Base-by-base conservation (phyloP, 1,140 invertebrate genomes). In the Drosophila nigromelanica region DNA sequence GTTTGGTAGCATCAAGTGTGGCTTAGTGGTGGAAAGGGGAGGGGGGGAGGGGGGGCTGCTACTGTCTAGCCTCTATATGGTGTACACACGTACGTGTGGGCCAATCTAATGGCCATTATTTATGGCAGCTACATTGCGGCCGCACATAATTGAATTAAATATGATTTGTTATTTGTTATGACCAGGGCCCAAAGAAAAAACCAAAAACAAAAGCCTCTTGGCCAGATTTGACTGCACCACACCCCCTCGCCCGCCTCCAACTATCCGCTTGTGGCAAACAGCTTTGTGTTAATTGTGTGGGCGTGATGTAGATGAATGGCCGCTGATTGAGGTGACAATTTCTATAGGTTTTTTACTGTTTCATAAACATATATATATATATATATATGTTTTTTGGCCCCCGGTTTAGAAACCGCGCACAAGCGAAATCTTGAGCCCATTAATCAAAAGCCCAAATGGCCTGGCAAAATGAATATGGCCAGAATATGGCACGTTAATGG, bases 91-190 rank as follows among this genome's bases (percentile, higher is more conserved):
- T 42, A 52, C 45, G 37, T 62, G 60, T 62, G 40, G 35, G 12
- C 50, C 24, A 43, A 64, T 56, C 27, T 40, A 59, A 75, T 61
- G 58, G 66, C 64, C 50, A 87, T 86, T 78, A 86, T 86, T 86
- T 89, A 87, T 87, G 82, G 70, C 82, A 76, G 67, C 75, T 68
- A 76, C 58, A 78, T 74, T 80, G 77, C 78, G 81, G 58, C 66
- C 82, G 82, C 78, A 76, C 78, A 87, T 87, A 87, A 87, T 87
- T 89, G 83, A 89, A 87, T 87, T 89, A 87, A 77, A 87, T 86
- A 78, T 71, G 73, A 73, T 76, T 82, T 81, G 61, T 69, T 74
- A 42, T 78, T 54, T 63, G 61, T 60, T 68, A 40, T 68, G 64
- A 60, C 56, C 64, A 60, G 42, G 15, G 39, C 58, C 14, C 52